Evolutionary conservation across 2,888 invertebrate genomes (phyloP).

Genomic region (Perizoma flavofasciatum): DNA sequence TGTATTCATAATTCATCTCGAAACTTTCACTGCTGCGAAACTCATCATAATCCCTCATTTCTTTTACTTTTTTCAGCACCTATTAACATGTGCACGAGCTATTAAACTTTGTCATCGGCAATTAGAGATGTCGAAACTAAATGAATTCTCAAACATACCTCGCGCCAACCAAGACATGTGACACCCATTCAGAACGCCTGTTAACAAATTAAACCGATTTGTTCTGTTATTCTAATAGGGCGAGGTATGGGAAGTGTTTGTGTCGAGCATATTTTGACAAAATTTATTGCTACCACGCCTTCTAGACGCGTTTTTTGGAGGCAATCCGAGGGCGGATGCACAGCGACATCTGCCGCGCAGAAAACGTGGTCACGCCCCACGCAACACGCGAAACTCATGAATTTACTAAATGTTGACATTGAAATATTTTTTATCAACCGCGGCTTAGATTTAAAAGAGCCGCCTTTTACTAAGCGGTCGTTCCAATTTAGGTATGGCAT

Average conservation of each 20-base stretch:
- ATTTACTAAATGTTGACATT: conserved; percentile 55
- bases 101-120: conserved; percentile 80
- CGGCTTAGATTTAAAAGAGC: conserved; percentile 5
- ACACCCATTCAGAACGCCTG: conserved; percentile 78
- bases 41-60: conserved; percentile 16
- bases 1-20: background rate
- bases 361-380: conserved; percentile 70
- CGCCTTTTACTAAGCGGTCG: background rate
- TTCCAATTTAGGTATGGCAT: no score
- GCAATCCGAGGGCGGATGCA: conserved; percentile 67
- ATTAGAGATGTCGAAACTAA: conserved; percentile 77
- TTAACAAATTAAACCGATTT: conserved; percentile 83
- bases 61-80: conserved; percentile 44
- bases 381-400: conserved; percentile 49
- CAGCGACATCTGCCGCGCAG: conserved; percentile 75
- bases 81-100: conserved; percentile 75
- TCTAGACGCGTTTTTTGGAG: conserved; percentile 65
- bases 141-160: conserved; percentile 69
- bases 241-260: conserved; percentile 78
- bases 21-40: background rate
- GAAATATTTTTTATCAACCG: conserved; percentile 34
- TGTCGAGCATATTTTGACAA: conserved; percentile 82
- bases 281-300: conserved; percentile 84
- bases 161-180: conserved; percentile 68
- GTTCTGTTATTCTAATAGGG: conserved; percentile 83